Evolutionary conservation across 2,888 invertebrate species (phyloP).

Genomic region (Plagodis dolabraria): DNA sequence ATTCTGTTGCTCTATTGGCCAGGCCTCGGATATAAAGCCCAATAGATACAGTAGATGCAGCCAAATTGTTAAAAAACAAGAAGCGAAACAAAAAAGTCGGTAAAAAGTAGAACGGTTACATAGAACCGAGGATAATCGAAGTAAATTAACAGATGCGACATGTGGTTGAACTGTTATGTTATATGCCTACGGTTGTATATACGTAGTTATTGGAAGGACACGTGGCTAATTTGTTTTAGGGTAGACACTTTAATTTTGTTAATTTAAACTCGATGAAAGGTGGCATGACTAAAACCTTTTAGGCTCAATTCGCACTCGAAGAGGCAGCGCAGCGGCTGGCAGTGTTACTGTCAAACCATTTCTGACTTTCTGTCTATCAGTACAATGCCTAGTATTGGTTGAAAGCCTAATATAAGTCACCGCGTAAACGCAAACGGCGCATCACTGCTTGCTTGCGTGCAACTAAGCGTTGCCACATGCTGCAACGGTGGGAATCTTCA

Average conservation of each 20-base stretch:
- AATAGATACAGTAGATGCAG: slow-evolving; percentile 31
- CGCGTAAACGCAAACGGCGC: no score
- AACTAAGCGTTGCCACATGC: no score
- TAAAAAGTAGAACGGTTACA: slow-evolving; percentile 37
- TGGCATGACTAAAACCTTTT: no score
- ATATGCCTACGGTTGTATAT: background rate
- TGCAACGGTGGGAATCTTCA: no score
- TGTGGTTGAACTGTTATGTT: slow-evolving; percentile 26
- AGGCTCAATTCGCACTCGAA: no score
- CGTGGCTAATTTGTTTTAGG: background rate
- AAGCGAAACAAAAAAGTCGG: slow-evolving; percentile 33
- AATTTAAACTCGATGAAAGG: no score
- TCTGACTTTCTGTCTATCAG: no score
- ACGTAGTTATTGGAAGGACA: background rate
- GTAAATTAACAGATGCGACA: slow-evolving; percentile 39
- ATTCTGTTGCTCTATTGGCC: slow-evolving; percentile 31
- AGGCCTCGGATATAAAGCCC: slow-evolving; percentile 31
- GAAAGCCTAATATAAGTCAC: no score
- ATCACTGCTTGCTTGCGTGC: no score
- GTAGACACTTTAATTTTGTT: background rate
- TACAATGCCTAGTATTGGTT: no score
- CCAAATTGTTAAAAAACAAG: slow-evolving; percentile 33
- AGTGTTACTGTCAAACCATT: no score
- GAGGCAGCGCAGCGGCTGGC: no score
- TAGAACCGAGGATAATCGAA: slow-evolving; percentile 37